Conservation (phyloP, 2,113 vertebrate genomes). For the Girardinichthys multiradiatus region DNA sequence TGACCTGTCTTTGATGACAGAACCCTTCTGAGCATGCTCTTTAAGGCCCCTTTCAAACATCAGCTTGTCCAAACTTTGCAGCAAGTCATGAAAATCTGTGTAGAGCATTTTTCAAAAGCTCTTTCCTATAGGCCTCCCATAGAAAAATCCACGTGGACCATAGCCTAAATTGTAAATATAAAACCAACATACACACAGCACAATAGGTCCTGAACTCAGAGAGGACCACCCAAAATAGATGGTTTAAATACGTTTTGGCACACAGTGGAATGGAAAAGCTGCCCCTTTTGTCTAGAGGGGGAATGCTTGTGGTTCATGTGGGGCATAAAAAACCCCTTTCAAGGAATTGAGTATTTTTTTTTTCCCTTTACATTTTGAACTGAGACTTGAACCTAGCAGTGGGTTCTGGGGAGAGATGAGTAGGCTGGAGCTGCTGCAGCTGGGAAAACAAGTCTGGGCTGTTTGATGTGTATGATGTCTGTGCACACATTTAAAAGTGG, state of each 20-base stretch:
- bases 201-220: not conserved
- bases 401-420: constrained; percentile 22
- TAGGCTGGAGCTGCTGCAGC: constrained; percentile 52
- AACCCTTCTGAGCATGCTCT: no score
- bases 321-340: constrained; percentile 38
- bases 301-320: constrained; percentile 13
- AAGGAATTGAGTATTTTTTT: constrained; percentile 22
- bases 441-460: constrained; percentile 54
- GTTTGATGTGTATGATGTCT: not conserved
- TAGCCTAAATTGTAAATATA: not conserved
- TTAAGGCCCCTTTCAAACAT: no score
- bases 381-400: constrained; percentile 13
- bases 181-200: constrained; percentile 4
- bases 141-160: not conserved
- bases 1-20: no score
- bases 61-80: not conserved
- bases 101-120: not conserved
- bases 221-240: constrained; percentile 24
- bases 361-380: constrained; percentile 13
- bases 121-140: not conserved
- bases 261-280: not conserved
- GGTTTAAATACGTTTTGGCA: constrained; percentile 11
- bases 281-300: constrained; percentile 13
- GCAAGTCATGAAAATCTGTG: not conserved
- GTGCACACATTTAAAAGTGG: not conserved